Evolutionary conservation across 2,888 invertebrate species (phyloP), one percentile per base, ranked within the genome.

Genomic region (Amphipyra tragopoginis): DNA sequence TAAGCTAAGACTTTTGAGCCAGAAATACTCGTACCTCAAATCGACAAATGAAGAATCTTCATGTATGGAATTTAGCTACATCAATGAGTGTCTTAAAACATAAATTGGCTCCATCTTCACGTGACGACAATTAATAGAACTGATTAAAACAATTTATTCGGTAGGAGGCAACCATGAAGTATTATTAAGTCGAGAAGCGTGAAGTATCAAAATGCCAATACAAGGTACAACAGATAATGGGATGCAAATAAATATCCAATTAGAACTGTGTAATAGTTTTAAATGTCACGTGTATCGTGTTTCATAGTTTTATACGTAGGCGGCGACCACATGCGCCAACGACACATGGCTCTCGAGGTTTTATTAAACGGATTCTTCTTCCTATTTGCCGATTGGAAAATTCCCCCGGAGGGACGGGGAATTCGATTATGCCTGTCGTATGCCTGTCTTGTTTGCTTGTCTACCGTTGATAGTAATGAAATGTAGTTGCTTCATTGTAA

Each of bases 351-450:
- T 72, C 73, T 67, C 72, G 69, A 75, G 73, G 78, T 83, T 86
- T 85, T 86, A 86, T 86, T 88, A 87, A 86, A 86, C 81, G 84
- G 81, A 86, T 87, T 86, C 85, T 79, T 78, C 71, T 76, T 82
- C 78, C 84, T 84, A 83, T 85, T 88, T 83, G 80, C 82, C 82
- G 87, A 88, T 88, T 86, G 87, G 86, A 84, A 87, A 89, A 86
- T 87, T 86, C 88, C 86, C 81, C 71, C 55, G 57, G 67, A 71
- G 77, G 68, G 68, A 76, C 76, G 74, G 79, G 80, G 87, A 88
- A 88, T 90, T 88, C 87, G 85, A 88, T 89, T 88, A 89, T 85
- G 81, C 69, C 81, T 86, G 84, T 84, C 85, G 81, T 80, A 72
- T 77, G 81, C 81, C 81, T 84, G 84, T 79, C 83, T 84, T 83